Conservation (phyloP, 2,113 vertebrate genomes). For the Heterotis niloticus region DNA sequence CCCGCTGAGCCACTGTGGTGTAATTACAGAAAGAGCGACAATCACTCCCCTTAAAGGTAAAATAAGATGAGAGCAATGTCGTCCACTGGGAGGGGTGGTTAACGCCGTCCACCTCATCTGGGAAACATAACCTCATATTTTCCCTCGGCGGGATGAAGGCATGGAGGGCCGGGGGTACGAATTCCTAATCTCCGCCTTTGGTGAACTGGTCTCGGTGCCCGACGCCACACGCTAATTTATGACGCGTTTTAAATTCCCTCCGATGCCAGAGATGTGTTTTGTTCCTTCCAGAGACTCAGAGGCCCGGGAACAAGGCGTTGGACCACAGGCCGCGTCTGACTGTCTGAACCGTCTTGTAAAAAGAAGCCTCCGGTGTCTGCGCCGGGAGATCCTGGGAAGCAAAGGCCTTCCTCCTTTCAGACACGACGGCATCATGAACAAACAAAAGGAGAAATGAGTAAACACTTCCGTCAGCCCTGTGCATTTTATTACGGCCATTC, state of each 20-base stretch:
- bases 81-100: not conserved
- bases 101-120: constrained; percentile 13
- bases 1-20: not conserved
- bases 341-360: not conserved
- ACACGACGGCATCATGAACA: too few relatives aligned
- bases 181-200: constrained; percentile 7
- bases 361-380: not conserved
- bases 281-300: not conserved
- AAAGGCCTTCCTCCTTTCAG: too few relatives aligned
- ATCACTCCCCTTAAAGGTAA: constrained; percentile 3
- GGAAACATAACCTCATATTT: constrained; percentile 25
- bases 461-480: too few relatives aligned
- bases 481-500: too few relatives aligned
- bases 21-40: constrained; percentile 26
- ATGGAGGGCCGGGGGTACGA: not conserved
- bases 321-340: too few relatives aligned
- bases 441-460: too few relatives aligned
- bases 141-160: not conserved
- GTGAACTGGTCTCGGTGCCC: not conserved
- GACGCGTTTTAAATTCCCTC: not conserved
- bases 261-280: not conserved
- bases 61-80: constrained; percentile 13
- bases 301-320: not conserved
- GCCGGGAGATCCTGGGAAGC: too few relatives aligned
- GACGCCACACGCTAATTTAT: constrained; percentile 10